Evolutionary conservation across 2,797 vertebrate species (phyloP).

Genomic region (Pitangus sulphuratus): DNA sequence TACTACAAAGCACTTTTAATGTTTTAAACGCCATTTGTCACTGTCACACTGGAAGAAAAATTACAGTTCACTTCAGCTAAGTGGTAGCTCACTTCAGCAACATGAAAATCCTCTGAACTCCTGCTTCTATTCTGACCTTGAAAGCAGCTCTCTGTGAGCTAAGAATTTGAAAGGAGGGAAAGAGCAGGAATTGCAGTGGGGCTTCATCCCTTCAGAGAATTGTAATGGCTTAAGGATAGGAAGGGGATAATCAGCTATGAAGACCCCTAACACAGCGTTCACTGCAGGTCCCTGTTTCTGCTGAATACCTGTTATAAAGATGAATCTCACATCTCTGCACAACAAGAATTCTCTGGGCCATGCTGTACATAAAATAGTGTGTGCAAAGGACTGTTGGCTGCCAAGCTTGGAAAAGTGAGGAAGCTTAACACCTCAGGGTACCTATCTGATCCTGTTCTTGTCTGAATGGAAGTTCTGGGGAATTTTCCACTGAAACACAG

Average conservation of each 20-base stretch:
- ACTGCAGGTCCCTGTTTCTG: neutral
- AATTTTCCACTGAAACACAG: neutral
- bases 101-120: constrained; percentile 23
- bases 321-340: neutral
- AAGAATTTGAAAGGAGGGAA: neutral
- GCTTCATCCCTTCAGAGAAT: neutral
- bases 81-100: constrained; percentile 32
- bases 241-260: neutral
- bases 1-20: constrained; percentile 29
- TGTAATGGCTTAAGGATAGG: neutral
- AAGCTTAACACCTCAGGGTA: neutral
- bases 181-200: neutral
- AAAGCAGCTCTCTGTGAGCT: neutral
- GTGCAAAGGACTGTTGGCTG: neutral
- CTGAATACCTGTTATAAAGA: neutral
- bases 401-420: neutral
- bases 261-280: neutral
- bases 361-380: neutral
- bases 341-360: neutral
- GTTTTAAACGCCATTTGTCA: constrained; percentile 49
- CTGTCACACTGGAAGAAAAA: constrained; percentile 47
- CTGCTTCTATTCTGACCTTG: constrained; percentile 14
- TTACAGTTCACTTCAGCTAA: constrained; percentile 35
- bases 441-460: neutral
- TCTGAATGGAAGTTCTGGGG: neutral